Evolutionary conservation across 2,888 invertebrate species (phyloP).

Genomic region (Rhimphoctona megacephalus): DNA sequence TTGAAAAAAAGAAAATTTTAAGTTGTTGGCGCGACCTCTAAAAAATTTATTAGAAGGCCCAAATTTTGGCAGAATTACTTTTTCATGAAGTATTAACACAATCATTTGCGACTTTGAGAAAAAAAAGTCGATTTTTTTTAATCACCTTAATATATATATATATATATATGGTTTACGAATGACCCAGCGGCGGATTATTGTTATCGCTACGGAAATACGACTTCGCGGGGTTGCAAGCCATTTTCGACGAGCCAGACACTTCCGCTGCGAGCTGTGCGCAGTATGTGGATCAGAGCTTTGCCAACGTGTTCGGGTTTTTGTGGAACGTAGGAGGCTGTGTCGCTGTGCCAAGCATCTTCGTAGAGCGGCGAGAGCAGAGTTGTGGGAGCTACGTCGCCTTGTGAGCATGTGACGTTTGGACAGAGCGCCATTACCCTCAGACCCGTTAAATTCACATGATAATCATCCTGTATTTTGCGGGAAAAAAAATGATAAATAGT

Average conservation of each 20-base stretch:
- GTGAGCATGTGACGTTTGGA: constrained; percentile 89
- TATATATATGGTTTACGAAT: not conserved
- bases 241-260: constrained; percentile 91
- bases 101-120: no score
- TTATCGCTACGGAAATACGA: constrained; percentile 81
- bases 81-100: no score
- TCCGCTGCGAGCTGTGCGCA: constrained; percentile 90
- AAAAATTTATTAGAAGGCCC: no score
- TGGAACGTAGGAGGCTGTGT: constrained; percentile 88
- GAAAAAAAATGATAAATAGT: constrained; percentile 10
- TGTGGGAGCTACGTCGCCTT: constrained; percentile 88
- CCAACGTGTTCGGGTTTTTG: constrained; percentile 90
- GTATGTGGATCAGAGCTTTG: constrained; percentile 88
- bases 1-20: no score
- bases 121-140: no score
- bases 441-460: constrained; percentile 90
- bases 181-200: constrained; percentile 28
- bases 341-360: constrained; percentile 90
- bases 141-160: no score
- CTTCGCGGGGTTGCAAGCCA: constrained; percentile 88
- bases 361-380: constrained; percentile 90
- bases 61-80: no score
- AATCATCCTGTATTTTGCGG: constrained; percentile 89
- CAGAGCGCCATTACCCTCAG: constrained; percentile 90
- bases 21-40: no score